phyloP scores from a whole-genome alignment of 1,140 invertebrate species.

The Hypothenemus hampei region DNA sequence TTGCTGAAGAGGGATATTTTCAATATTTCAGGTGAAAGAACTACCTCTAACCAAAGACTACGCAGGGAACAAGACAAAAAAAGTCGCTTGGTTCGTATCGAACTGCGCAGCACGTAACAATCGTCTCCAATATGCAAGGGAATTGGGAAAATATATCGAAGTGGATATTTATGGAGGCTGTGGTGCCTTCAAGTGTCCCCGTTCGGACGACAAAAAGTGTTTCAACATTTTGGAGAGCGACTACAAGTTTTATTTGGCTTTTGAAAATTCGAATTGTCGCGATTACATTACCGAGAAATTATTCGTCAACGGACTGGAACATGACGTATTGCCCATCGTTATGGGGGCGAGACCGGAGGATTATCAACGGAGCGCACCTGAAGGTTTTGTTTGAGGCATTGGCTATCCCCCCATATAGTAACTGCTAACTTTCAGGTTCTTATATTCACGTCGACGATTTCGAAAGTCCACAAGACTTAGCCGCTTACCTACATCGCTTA shows the following conservation, averaged over 20 bases:
- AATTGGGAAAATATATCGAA: constrained; percentile 78
- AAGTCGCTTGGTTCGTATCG: constrained; percentile 96
- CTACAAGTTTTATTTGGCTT: constrained; percentile 97
- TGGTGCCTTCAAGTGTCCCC: constrained; percentile 77
- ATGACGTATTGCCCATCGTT: constrained; percentile 64
- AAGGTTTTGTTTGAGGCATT: constrained; percentile 52
- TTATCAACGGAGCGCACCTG: constrained; percentile 80
- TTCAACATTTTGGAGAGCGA: constrained; percentile 88
- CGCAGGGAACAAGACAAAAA: constrained; percentile 85
- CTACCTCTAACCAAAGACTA: constrained; percentile 70
- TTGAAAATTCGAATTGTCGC: constrained; percentile 94
- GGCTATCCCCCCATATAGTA: neutral
- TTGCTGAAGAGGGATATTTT: constrained; percentile 4
- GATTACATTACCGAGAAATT: constrained; percentile 98
- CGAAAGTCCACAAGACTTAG: constrained; percentile 74
- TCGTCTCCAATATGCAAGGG: constrained; percentile 79
- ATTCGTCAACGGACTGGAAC: constrained; percentile 85
- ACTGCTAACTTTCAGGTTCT: constrained; percentile 47
- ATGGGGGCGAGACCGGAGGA: constrained; percentile 91
- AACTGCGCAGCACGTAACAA: constrained; percentile 89
- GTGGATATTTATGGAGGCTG: constrained; percentile 94
- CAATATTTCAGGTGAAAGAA: constrained; percentile 45
- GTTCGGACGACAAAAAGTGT: constrained; percentile 76
- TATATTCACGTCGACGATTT: constrained; percentile 94
- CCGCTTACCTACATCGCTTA: constrained; percentile 76